Conservation (phyloP, 2,888 invertebrate species). For the Cephus pygmeus region DNA sequence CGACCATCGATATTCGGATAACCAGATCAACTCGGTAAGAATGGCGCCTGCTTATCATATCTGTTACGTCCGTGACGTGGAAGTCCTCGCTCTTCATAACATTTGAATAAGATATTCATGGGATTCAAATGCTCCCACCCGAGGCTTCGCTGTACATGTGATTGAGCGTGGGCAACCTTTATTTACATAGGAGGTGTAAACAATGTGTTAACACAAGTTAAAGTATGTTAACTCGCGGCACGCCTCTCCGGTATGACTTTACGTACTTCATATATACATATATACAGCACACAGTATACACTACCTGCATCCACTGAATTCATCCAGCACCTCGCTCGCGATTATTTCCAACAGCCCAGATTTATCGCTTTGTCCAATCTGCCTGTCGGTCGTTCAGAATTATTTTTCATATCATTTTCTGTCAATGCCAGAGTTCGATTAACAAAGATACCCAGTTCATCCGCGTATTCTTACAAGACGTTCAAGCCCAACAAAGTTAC, state of each 20-base stretch:
- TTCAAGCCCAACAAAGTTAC: background rate
- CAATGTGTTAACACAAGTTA: constrained; percentile 4
- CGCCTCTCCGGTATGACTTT: background rate
- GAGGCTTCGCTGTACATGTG: background rate
- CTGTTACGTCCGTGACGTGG: background rate
- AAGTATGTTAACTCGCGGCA: background rate
- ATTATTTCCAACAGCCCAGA: background rate
- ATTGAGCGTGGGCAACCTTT: constrained; percentile 4
- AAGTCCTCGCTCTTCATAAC: constrained; percentile 1
- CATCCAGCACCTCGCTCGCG: background rate
- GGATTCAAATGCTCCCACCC: background rate
- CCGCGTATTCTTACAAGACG: background rate
- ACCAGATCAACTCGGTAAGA: background rate
- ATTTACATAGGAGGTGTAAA: constrained; percentile 6
- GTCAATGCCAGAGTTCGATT: background rate
- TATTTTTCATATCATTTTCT: background rate
- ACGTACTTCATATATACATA: background rate
- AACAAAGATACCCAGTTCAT: background rate
- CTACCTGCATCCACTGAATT: background rate
- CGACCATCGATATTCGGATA: background rate
- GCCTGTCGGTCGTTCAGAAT: background rate
- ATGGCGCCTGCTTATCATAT: constrained; percentile 6
- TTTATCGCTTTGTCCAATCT: background rate
- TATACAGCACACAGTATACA: background rate
- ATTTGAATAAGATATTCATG: constrained; percentile 11